Conservation (phyloP, 2,797 vertebrate species). For the Anomalospiza imberbis region DNA sequence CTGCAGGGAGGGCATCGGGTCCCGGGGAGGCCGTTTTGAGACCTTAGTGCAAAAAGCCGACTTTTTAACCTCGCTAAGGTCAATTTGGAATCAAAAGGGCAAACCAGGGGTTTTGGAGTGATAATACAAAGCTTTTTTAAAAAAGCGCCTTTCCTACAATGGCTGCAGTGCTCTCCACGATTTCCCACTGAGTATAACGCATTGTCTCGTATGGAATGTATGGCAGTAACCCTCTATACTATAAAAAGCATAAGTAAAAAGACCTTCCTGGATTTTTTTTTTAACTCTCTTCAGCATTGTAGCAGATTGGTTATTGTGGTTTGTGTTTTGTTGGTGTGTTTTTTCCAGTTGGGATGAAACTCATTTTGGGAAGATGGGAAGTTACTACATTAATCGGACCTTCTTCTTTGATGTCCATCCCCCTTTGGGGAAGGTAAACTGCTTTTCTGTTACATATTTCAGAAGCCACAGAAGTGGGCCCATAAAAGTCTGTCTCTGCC, state of each 20-base stretch:
- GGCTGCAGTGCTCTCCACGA: neutral
- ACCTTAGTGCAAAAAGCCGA: neutral
- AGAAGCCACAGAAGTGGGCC: neutral
- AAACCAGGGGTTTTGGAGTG: neutral
- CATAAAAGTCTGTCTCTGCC: neutral
- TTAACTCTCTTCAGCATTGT: neutral
- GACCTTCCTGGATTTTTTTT: neutral
- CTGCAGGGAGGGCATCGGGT: rapidly evolving
- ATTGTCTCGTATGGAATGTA: rapidly evolving
- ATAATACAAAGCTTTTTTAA: neutral
- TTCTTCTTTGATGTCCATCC: conserved; percentile 99
- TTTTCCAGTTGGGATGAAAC: conserved; percentile 96
- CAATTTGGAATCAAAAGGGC: neutral
- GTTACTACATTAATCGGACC: conserved; percentile 97
- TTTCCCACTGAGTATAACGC: neutral
- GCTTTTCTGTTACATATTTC: neutral
- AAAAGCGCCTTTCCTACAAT: neutral
- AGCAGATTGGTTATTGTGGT: neutral
- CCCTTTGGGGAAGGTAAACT: conserved; percentile 91
- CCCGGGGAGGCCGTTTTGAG: rapidly evolving
- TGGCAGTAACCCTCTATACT: rapidly evolving
- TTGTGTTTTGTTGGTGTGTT: neutral
- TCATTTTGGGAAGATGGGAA: conserved; percentile 99
- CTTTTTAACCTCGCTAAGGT: neutral
- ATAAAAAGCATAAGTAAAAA: neutral